These are phyloP conservation scores for Euplagia quadripunctaria DNA, from an alignment of 2,888 invertebrate genomes.

Conservation along the genomic window DNA sequence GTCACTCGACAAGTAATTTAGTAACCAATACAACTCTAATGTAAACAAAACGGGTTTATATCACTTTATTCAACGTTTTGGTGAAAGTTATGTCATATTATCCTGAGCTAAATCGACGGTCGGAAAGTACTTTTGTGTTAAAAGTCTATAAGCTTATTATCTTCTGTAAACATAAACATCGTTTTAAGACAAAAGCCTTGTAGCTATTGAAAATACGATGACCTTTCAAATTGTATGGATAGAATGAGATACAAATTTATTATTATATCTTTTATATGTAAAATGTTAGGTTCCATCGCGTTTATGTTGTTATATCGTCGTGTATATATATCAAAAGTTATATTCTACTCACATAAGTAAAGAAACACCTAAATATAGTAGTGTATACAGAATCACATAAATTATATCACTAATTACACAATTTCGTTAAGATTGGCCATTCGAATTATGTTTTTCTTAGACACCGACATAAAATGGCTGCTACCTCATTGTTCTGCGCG, in stretches of 20 bases:
- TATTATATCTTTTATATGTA: slow-evolving; percentile 72
- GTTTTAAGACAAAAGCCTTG: slow-evolving; percentile 60
- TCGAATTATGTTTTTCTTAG: slow-evolving; percentile 88
- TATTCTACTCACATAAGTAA: slow-evolving; percentile 85
- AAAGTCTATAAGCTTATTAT: slow-evolving; percentile 57
- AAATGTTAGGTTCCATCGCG: slow-evolving; percentile 78
- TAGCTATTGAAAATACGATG: slow-evolving; percentile 68
- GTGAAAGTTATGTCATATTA: slow-evolving; percentile 86
- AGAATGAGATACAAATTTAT: slow-evolving; percentile 74
- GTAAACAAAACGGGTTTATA: slow-evolving; percentile 79
- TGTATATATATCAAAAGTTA: slow-evolving; percentile 76
- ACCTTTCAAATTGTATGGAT: slow-evolving; percentile 68
- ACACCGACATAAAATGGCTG: slow-evolving; percentile 88
- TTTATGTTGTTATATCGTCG: slow-evolving; percentile 71
- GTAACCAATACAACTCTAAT: slow-evolving; percentile 73
- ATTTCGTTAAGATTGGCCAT: slow-evolving; percentile 87
- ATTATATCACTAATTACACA: slow-evolving; percentile 87
- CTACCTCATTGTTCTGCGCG: slow-evolving; percentile 88
- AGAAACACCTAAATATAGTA: slow-evolving; percentile 82
- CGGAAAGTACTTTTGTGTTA: slow-evolving; percentile 69
- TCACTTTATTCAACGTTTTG: slow-evolving; percentile 67
- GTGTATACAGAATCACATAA: slow-evolving; percentile 85
- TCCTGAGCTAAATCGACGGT: slow-evolving; percentile 69
- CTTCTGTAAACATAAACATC: slow-evolving; percentile 70
- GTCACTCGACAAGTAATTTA: slow-evolving; percentile 78